Evolutionary conservation across 2,888 invertebrate genomes (phyloP), one percentile per base, ranked within the genome.

Genomic region (Acanthococcus lagerstroemiae): DNA sequence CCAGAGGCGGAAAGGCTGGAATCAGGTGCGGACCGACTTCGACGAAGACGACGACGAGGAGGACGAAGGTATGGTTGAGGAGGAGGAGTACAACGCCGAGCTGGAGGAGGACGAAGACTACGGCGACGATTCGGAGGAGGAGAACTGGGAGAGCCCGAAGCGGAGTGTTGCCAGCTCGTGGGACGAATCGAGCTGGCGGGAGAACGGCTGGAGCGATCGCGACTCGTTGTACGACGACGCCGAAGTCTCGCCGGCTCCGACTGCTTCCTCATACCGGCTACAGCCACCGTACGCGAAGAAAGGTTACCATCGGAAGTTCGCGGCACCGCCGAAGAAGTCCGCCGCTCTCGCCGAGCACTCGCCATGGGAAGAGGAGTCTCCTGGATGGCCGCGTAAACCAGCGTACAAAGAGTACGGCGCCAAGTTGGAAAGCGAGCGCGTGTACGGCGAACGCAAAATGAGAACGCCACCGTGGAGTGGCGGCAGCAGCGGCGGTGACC

Each of bases 261-360:
- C 87, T 0, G 89, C 90, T 74, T 83, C 85, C 22, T 87, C 89
- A 55, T 87, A 88, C 2, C 89, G 89, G 89, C 88, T 89, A 68
- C 86, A 86, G 69, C 72, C 71, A 37, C 70, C 12, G 12, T 68
- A 67, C 17, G 68, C 70, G 22, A 66, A 70, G 24, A 69, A 69
- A 67, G 70, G 73, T 12, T 70, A 76, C 27, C 73, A 76, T 57
- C 70, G 74, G 17, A 72, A 75, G 25, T 75, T 76, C 1, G 72
- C 73, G 1, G 73, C 75, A 71, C 2, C 79, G 75, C 82, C 81
- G 19, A 69, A 79, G 80, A 72, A 78, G 80, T 4, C 73, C 66
- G 67, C 70, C 50, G 68, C 68, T 57, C 67, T 73, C 66, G 67
- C 70, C 50, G 68, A 68, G 58, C 67, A 44, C 61, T 87, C 89